Percentiles rank a stretch among this genome's conserved stretches.
Conservation (phyloP, 1,140 invertebrate genomes). For the Philaenus spumarius region DNA sequence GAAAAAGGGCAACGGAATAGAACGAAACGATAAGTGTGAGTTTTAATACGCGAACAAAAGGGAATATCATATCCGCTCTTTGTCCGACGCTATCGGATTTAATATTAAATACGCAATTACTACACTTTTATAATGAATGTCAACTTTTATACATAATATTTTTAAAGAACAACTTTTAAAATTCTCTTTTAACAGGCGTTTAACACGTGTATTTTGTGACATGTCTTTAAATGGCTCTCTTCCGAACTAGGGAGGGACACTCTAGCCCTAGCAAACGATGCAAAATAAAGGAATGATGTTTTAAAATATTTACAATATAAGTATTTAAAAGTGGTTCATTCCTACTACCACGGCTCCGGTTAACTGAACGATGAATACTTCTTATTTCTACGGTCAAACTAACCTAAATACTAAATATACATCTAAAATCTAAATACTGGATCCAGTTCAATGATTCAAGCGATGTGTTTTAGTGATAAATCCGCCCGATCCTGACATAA, state of each 20-base stretch:
- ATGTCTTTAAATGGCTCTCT: background rate
- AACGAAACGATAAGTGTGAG: no score
- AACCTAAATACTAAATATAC: conserved; percentile 31
- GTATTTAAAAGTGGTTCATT: conserved; percentile 25
- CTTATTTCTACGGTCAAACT: conserved; percentile 29
- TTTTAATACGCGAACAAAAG: no score
- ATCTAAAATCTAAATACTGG: conserved; percentile 29
- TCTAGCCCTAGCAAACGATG: conserved; percentile 6
- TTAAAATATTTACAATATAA: conserved; percentile 30
- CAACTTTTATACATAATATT: conserved; percentile 22
- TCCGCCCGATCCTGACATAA: background rate
- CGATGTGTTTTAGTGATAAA: conserved; percentile 14
- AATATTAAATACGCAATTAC: conserved; percentile 16
- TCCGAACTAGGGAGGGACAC: conserved; percentile 8
- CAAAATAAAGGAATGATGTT: conserved; percentile 17
- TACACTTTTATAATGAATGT: conserved; percentile 22
- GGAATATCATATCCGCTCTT: background rate
- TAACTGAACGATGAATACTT: conserved; percentile 23
- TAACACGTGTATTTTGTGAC: background rate
- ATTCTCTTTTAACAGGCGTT: conserved; percentile 6
- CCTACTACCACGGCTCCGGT: conserved; percentile 18
- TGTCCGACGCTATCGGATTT: conserved; percentile 1
- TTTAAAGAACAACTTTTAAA: conserved; percentile 13
- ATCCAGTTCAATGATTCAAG: conserved; percentile 18
- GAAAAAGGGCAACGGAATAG: no score